Evolutionary conservation across 1,140 invertebrate species (phyloP).

Genomic region (Heliconius nattereri): DNA sequence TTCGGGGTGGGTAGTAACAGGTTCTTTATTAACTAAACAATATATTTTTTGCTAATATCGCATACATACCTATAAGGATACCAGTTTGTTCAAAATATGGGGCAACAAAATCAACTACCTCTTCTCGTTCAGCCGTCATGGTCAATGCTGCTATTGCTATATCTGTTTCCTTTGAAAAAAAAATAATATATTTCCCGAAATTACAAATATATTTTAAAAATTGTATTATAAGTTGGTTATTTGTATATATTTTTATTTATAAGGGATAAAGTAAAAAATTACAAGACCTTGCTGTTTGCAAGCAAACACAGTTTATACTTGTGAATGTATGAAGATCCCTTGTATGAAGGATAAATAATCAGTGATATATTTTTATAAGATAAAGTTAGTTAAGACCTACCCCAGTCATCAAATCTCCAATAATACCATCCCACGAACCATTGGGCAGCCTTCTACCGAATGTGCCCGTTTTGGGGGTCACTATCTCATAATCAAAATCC

Average conservation of each 20-base stretch:
- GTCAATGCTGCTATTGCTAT: constrained; percentile 92
- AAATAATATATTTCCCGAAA: background rate
- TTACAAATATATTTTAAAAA: too few species aligned
- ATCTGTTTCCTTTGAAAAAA: constrained; percentile 88
- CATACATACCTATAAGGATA: constrained; percentile 88
- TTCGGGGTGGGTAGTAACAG: too few species aligned
- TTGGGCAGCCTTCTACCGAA: constrained; percentile 88
- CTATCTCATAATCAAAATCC: constrained; percentile 94
- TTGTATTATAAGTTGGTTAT: too few species aligned
- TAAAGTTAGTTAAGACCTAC: constrained; percentile 75
- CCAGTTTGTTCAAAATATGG: constrained; percentile 95
- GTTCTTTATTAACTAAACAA: too few species aligned
- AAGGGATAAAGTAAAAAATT: too few species aligned
- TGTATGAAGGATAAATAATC: too few species aligned
- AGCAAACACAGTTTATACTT: too few species aligned
- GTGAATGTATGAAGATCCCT: too few species aligned
- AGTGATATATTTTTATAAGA: background rate
- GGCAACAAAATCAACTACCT: constrained; percentile 95
- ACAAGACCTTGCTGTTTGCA: too few species aligned
- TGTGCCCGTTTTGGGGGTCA: constrained; percentile 84
- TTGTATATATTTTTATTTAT: too few species aligned
- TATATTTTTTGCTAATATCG: too few species aligned
- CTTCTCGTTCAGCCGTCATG: constrained; percentile 96
- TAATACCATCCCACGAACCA: constrained; percentile 94
- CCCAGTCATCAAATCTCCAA: constrained; percentile 93